These are phyloP conservation scores for Silvanus unidentatus DNA, from an alignment of 2,888 invertebrate genomes.

Conservation along the genomic window DNA sequence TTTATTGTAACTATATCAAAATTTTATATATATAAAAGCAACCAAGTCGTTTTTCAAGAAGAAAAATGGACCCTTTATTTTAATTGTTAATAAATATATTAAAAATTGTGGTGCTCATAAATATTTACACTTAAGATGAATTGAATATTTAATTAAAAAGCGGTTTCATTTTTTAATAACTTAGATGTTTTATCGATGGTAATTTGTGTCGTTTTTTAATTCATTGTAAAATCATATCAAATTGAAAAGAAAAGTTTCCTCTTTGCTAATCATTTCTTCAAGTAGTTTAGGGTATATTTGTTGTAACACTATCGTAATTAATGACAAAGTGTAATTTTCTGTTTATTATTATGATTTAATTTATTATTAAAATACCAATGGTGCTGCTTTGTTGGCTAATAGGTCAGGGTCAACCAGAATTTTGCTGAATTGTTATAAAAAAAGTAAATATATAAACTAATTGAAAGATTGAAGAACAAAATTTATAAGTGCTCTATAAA, in stretches of 20 bases:
- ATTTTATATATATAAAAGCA: too few relatives aligned
- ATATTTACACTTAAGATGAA: conserved; percentile 11
- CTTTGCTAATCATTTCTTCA: conserved; percentile 13
- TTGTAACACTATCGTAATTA: background rate
- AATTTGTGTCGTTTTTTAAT: too few relatives aligned
- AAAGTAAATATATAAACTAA: too few relatives aligned
- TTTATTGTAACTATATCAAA: conserved; percentile 22
- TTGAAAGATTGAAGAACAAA: too few relatives aligned
- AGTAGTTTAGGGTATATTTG: conserved; percentile 17
- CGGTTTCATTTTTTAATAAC: too few relatives aligned
- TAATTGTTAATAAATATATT: conserved; percentile 5
- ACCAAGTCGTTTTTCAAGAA: too few relatives aligned
- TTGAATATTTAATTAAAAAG: too few relatives aligned
- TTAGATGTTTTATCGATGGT: too few relatives aligned
- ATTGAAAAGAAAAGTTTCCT: conserved; percentile 14
- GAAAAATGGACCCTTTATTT: background rate
- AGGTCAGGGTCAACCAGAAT: conserved; percentile 10
- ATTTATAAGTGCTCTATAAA: too few relatives aligned
- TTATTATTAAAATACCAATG: conserved; percentile 8
- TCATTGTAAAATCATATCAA: too few relatives aligned
- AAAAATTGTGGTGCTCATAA: conserved; percentile 24
- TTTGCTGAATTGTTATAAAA: conserved; percentile 7
- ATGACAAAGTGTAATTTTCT: conserved; percentile 2
- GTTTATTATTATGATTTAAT: conserved; percentile 5
- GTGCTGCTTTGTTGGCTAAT: conserved; percentile 9